phyloP scores from a whole-genome alignment of 2,888 invertebrate genomes.

The Sisyra nigra region DNA sequence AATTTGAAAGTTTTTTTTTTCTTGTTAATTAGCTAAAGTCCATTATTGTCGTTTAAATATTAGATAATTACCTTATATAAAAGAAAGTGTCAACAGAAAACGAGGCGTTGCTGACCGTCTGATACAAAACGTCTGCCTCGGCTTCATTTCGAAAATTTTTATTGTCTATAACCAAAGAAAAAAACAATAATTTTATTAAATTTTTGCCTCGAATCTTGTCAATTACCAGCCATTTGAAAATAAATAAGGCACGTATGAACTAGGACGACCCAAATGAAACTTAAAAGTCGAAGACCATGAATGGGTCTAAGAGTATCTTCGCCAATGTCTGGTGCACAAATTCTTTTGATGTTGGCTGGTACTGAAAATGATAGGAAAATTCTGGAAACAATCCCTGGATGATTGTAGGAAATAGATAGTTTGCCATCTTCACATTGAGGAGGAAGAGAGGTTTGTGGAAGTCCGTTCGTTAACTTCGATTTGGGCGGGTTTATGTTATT shows the following conservation, averaged over 20 bases:
- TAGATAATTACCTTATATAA: slow-evolving; percentile 35
- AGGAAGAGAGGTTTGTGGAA: no score
- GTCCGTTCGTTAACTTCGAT: no score
- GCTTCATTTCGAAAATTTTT: slow-evolving; percentile 27
- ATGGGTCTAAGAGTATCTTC: slow-evolving; percentile 21
- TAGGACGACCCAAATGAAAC: slow-evolving; percentile 55
- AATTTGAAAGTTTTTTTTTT: background rate
- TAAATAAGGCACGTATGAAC: slow-evolving; percentile 17
- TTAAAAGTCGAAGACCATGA: slow-evolving; percentile 48
- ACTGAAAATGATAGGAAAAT: slow-evolving; percentile 8
- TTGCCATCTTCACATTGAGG: no score
- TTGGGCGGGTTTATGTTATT: no score
- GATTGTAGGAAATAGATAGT: no score
- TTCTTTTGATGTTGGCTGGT: slow-evolving; percentile 6
- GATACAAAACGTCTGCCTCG: slow-evolving; percentile 29
- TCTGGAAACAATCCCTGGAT: background rate
- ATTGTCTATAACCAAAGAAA: slow-evolving; percentile 27
- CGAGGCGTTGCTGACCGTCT: slow-evolving; percentile 35
- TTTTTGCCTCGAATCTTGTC: slow-evolving; percentile 5
- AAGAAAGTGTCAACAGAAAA: slow-evolving; percentile 44
- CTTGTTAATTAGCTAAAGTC: background rate
- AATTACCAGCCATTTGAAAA: slow-evolving; percentile 18
- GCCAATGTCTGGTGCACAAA: slow-evolving; percentile 9
- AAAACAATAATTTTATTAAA: background rate
- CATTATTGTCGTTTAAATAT: background rate